Evolutionary conservation across 2,113 vertebrate genomes (phyloP).

Genomic region (Nibea albiflora): DNA sequence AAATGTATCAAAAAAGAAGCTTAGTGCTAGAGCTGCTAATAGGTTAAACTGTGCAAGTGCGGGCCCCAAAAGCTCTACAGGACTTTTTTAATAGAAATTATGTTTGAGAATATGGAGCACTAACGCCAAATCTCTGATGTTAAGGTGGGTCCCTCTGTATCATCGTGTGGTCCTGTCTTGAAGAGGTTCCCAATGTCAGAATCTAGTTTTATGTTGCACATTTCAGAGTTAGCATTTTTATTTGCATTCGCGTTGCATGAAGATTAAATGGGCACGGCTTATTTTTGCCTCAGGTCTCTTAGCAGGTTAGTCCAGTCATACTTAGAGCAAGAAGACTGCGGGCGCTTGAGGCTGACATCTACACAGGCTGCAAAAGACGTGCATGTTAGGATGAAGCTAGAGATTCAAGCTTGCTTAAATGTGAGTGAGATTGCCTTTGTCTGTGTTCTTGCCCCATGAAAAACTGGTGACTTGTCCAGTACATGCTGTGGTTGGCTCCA

Average conservation of each 20-base stretch:
- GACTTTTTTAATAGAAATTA: neutral
- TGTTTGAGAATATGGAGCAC: neutral
- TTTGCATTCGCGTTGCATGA: too few species aligned
- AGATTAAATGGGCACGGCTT: neutral
- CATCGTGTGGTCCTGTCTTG: neutral
- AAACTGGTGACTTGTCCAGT: neutral
- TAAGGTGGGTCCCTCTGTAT: neutral
- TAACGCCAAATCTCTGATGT: neutral
- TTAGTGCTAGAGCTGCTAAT: neutral
- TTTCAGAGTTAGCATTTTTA: too few species aligned
- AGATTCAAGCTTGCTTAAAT: neutral
- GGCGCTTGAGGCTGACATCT: neutral
- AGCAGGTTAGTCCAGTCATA: neutral
- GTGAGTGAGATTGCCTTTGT: neutral
- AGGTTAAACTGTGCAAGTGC: neutral
- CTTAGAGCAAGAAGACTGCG: neutral
- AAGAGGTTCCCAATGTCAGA: neutral
- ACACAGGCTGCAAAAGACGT: neutral
- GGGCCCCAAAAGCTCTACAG: too few species aligned
- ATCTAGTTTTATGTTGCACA: neutral
- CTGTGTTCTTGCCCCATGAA: neutral
- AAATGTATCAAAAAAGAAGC: neutral
- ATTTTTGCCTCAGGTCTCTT: neutral
- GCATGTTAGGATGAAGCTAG: neutral
- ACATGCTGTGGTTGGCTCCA: constrained; percentile 11